Evolutionary conservation across 1,140 invertebrate genomes (phyloP), one percentile per base, ranked within the genome.

Genomic region (Musca vetustissima): DNA sequence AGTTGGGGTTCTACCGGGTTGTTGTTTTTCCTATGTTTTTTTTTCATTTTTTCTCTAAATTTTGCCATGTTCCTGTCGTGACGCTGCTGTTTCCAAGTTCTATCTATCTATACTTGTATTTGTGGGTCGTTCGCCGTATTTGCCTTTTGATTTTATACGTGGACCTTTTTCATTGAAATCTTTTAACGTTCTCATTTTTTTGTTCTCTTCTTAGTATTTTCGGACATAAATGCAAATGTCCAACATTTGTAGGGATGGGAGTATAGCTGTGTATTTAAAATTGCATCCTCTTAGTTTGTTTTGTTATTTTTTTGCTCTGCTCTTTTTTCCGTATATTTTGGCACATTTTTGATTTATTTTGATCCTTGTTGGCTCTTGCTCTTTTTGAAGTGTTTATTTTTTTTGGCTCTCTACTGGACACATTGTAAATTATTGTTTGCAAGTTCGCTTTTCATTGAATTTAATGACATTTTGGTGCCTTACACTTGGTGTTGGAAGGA

Each of bases 281-380:
- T 28, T 28, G 28, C 28, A 28, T n/a, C 28, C 28, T 3, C 28
- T 28, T 28, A 28, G 8, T 28, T 28, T 3, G 28, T 28, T 28
- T 8, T 8, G 28, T 28, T 28, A 8, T 28, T 4, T 3, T 28
- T n/a, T n/a, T n/a, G n/a, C 28, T 3, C 3, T 28, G 28, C 9
- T 59, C 17, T 59, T 59, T n/a, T 57, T 28, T 57, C 8, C 15
- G n/a, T n/a, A 59, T 59, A 52, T 59, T 59, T 59, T 59, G 55
- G 55, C 55, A 32, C 55, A 59, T 59, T 59, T 59, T 59, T 59
- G 55, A 32, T 32, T 59, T 59, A 59, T 59, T 59, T 59, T 59
- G 55, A 59, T 59, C 55, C 25, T 59, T 55, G 22, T 55, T 55
- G 21, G 21, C 13, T 55, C 24, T 55, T 55, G 19, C 21, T 55